Conservation (phyloP, 2,113 vertebrate genomes). For the Nerophis ophidion region DNA sequence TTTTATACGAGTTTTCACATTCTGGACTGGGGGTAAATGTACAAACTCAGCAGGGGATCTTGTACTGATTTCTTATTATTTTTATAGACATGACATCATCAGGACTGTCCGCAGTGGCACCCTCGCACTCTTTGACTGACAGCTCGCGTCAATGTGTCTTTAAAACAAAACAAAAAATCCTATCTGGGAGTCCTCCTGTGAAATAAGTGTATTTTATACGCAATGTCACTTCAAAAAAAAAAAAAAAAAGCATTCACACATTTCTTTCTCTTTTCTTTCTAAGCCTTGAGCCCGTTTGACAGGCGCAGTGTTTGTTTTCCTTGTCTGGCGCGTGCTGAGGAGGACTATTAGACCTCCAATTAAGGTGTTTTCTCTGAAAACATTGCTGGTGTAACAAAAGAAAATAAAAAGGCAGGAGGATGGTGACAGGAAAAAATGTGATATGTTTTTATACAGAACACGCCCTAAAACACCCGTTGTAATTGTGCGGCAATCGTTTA, state of each 20-base stretch:
- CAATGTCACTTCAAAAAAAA: not conserved
- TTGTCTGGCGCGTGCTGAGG: constrained; percentile 27
- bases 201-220: no score
- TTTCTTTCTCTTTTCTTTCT: not conserved
- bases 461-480: not conserved
- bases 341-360: constrained; percentile 16
- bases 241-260: not conserved
- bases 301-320: constrained; percentile 34
- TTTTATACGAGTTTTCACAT: no score
- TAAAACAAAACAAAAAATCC: not conserved
- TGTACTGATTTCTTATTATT: no score
- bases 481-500: not conserved
- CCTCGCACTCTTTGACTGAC: not conserved
- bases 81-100: not conserved
- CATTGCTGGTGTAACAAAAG: constrained; percentile 17
- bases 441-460: not conserved
- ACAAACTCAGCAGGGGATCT: no score
- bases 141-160: not conserved
- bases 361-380: constrained; percentile 46
- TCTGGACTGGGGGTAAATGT: no score
- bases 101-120: not conserved
- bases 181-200: not conserved
- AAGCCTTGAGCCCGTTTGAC: not conserved
- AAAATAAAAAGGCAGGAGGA: not conserved
- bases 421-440: not conserved